Percentiles rank a stretch among this genome's conserved stretches.
Conservation (phyloP, 2,888 invertebrate genomes). For the Dryadula phaetusa region DNA sequence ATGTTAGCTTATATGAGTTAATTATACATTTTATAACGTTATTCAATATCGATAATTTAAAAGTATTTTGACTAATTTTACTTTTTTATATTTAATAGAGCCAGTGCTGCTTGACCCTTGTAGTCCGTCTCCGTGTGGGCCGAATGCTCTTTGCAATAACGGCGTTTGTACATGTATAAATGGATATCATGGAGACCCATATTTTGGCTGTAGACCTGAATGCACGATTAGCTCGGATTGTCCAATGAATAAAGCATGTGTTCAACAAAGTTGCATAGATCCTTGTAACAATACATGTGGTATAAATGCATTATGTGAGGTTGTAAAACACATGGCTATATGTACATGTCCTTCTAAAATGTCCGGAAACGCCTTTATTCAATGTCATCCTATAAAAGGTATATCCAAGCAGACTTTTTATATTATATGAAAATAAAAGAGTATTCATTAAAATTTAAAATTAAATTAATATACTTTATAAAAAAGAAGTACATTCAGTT, state of each 20-base stretch:
- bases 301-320: slow-evolving; percentile 88
- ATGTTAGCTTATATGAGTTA: background rate
- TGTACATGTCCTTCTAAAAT: slow-evolving; percentile 89
- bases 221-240: slow-evolving; percentile 90
- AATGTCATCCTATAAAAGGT: slow-evolving; percentile 85
- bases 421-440: background rate
- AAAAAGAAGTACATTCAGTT: background rate
- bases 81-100: slow-evolving; percentile 51
- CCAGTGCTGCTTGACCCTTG: slow-evolving; percentile 79
- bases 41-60: background rate
- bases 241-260: slow-evolving; percentile 87
- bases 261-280: slow-evolving; percentile 88
- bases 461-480: background rate
- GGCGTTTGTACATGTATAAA: slow-evolving; percentile 85
- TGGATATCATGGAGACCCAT: slow-evolving; percentile 87
- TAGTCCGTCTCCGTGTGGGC: slow-evolving; percentile 87
- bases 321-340: slow-evolving; percentile 90
- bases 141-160: slow-evolving; percentile 85
- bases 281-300: slow-evolving; percentile 92
- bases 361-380: slow-evolving; percentile 89
- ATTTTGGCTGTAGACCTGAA: slow-evolving; percentile 89
- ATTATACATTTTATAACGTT: background rate
- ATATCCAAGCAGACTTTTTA: slow-evolving; percentile 43
- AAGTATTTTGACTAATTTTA: background rate
- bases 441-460: background rate